Conservation (phyloP, 2,113 vertebrate species). For the Pollachius pollachius region DNA sequence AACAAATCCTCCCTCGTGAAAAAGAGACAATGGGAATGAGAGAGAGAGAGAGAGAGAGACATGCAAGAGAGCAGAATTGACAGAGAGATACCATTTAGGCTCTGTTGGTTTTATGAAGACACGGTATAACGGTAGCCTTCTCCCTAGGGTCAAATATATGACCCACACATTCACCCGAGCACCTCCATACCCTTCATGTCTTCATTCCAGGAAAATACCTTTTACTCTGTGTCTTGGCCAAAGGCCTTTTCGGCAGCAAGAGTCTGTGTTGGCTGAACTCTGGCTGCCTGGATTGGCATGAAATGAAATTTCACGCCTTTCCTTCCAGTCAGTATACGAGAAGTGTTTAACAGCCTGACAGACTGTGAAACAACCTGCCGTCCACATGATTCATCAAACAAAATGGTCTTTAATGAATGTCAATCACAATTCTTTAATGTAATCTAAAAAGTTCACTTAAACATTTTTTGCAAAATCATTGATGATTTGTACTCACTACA, state of each 20-base stretch:
- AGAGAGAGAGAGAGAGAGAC: not conserved
- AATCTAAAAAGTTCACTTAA: too few relatives aligned
- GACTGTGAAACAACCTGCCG: too few relatives aligned
- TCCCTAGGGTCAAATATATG: slow-evolving; percentile 42
- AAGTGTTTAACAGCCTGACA: too few relatives aligned
- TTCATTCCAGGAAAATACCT: slow-evolving; percentile 39
- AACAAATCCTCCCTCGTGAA: slow-evolving; percentile 32
- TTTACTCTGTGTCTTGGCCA: slow-evolving; percentile 50
- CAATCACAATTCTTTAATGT: too few relatives aligned
- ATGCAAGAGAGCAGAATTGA: not conserved
- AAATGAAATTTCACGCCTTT: slow-evolving; percentile 47
- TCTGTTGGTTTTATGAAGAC: slow-evolving; percentile 39
- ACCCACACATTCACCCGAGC: not conserved
- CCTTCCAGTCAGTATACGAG: not conserved
- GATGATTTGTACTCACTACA: too few relatives aligned
- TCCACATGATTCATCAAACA: too few relatives aligned
- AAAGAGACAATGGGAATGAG: slow-evolving; percentile 2
- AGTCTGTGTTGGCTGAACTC: slow-evolving; percentile 60
- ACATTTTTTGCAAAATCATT: too few relatives aligned
- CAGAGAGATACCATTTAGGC: too few relatives aligned
- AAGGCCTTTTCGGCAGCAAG: slow-evolving; percentile 71
- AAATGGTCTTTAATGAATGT: too few relatives aligned
- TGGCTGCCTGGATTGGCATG: slow-evolving; percentile 45
- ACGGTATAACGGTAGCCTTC: slow-evolving; percentile 40
- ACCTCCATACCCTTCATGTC: not conserved